Evolutionary conservation across 1,140 invertebrate species (phyloP).

Genomic region (Eupeodes corollae): DNA sequence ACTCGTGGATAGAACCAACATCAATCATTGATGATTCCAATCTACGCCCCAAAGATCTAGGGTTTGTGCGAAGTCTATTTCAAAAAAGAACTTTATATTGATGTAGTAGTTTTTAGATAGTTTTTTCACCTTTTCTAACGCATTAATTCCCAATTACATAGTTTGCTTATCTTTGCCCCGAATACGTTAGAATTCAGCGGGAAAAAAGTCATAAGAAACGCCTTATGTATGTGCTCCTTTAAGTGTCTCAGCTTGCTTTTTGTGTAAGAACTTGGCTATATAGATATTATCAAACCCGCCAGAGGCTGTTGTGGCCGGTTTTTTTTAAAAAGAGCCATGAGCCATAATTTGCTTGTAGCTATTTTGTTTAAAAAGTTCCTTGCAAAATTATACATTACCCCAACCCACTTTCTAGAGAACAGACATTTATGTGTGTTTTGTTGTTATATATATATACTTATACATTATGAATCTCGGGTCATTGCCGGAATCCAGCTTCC

Average conservation of each 20-base stretch:
- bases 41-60: background rate
- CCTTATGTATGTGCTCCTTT: background rate
- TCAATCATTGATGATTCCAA: background rate
- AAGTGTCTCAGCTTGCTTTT: background rate
- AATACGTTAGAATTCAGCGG: too few relatives aligned
- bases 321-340: too few relatives aligned
- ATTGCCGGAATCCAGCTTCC: background rate
- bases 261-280: background rate
- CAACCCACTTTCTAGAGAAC: too few relatives aligned
- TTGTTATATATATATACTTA: background rate
- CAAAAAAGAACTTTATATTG: background rate
- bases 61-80: background rate
- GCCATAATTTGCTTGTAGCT: too few relatives aligned
- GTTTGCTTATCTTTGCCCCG: too few relatives aligned
- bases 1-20: conserved; percentile 21
- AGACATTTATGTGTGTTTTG: too few relatives aligned
- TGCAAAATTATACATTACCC: background rate
- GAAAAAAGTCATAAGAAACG: too few relatives aligned
- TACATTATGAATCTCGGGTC: background rate
- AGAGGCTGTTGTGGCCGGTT: too few relatives aligned
- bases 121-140: too few relatives aligned
- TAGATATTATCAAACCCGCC: background rate
- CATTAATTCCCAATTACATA: too few relatives aligned
- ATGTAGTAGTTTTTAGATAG: too few relatives aligned
- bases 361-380: too few relatives aligned